Evolutionary conservation across 2,113 vertebrate species (phyloP).

Genomic region (Oncorhynchus tshawytscha): DNA sequence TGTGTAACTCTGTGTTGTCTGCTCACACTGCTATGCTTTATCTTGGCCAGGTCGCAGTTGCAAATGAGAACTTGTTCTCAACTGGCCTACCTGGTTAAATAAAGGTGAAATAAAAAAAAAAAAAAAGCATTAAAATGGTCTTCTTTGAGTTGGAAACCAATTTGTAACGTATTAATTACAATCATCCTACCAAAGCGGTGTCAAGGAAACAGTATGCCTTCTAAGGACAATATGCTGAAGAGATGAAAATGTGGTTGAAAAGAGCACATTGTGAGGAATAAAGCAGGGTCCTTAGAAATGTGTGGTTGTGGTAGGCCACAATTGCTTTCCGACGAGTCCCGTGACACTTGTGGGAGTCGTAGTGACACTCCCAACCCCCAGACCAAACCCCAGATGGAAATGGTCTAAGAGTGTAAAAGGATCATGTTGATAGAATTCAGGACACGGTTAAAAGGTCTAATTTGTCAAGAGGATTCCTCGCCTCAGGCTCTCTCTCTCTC

Average conservation of each 20-base stretch:
- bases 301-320: too few relatives aligned
- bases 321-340: too few relatives aligned
- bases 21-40: too few relatives aligned
- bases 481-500: slow-evolving; percentile 39
- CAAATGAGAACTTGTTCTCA: too few relatives aligned
- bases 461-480: slow-evolving; percentile 68
- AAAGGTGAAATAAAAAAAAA: too few relatives aligned
- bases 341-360: too few relatives aligned
- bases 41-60: too few relatives aligned
- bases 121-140: too few relatives aligned
- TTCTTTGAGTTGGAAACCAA: slow-evolving; percentile 32
- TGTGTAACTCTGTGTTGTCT: too few relatives aligned
- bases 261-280: neutral
- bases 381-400: slow-evolving; percentile 46
- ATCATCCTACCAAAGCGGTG: slow-evolving; percentile 28
- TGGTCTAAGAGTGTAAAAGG: slow-evolving; percentile 53
- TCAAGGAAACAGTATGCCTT: slow-evolving; percentile 23
- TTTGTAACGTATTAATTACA: slow-evolving; percentile 51
- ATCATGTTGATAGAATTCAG: slow-evolving; percentile 67
- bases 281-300: too few relatives aligned
- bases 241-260: slow-evolving; percentile 19
- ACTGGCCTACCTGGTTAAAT: too few relatives aligned
- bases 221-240: neutral
- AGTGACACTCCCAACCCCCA: neutral
- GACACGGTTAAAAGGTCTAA: slow-evolving; percentile 69